phyloP scores from a whole-genome alignment of 1,140 invertebrate genomes.

The Chironomus tepperi region DNA sequence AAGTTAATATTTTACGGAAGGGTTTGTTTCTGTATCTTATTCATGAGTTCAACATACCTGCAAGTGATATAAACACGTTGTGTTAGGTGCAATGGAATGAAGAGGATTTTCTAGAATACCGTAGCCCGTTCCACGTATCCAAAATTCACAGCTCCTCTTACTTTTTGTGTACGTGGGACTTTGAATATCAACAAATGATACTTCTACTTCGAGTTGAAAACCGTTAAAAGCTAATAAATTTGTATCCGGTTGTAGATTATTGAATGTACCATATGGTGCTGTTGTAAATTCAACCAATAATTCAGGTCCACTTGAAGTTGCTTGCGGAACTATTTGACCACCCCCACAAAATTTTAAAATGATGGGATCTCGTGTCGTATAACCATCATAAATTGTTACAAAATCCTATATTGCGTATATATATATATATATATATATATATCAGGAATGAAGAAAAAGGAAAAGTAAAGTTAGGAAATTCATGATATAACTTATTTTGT shows the following conservation, averaged over 20 bases:
- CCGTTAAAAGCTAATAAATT: slow-evolving; percentile 70
- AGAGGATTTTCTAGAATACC: slow-evolving; percentile 69
- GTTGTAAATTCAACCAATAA: slow-evolving; percentile 81
- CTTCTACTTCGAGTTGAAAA: slow-evolving; percentile 77
- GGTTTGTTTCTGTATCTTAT: too few relatives aligned
- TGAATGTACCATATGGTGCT: slow-evolving; percentile 79
- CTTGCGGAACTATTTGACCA: slow-evolving; percentile 71
- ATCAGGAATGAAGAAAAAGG: neutral
- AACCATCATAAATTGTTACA: slow-evolving; percentile 83
- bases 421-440: too few relatives aligned
- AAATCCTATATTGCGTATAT: slow-evolving; percentile 61
- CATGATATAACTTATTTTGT: slow-evolving; percentile 8
- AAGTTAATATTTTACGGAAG: too few relatives aligned
- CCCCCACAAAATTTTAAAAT: slow-evolving; percentile 82
- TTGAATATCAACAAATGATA: slow-evolving; percentile 70
- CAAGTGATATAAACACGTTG: slow-evolving; percentile 77
- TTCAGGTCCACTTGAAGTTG: slow-evolving; percentile 74
- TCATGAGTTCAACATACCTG: slow-evolving; percentile 41
- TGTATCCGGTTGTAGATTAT: slow-evolving; percentile 52
- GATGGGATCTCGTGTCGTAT: slow-evolving; percentile 77
- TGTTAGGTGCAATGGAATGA: slow-evolving; percentile 74
- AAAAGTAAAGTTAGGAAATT: slow-evolving; percentile 2
- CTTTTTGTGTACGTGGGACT: slow-evolving; percentile 69
- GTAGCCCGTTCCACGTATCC: slow-evolving; percentile 65
- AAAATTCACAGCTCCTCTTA: slow-evolving; percentile 76